Base-by-base conservation (phyloP, 1,140 invertebrate genomes). In the Lasaia peninsularis region DNA sequence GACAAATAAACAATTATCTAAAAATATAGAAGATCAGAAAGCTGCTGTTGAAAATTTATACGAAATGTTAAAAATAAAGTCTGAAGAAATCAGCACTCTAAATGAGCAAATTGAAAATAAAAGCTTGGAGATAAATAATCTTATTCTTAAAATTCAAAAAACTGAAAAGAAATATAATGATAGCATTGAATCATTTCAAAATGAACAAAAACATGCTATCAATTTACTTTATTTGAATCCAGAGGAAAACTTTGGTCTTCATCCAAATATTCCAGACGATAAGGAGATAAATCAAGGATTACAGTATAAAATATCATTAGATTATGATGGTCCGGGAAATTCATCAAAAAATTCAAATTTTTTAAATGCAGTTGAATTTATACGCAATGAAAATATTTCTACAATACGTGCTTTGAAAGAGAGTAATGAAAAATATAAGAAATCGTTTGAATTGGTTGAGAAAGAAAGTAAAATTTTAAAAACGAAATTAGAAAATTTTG, bases 191-290 rank as follows among this genome's bases (percentile, higher is more conserved):
- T 37, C 37, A 20, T 55, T 79, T 49, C 70, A 78, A 61, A 75
- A 52, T 56, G 80, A 85, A 70, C 78, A 78, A 61, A 48, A 65
- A 58, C 52, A 71, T 54, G 68, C 67, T 14, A 33, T 83, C 5
- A 67, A 65, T 57, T 78, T 73, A 5, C 65, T 86, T 18, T 58
- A 74, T 51, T 37, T 72, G 49, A 69, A 69, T 5, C 70, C 63
- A 63, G 63, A 68, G 63, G 81, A 87, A 60, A 87, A 80, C 65
- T 35, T 78, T 60, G 72, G 79, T 40, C 37, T 83, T 58, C 21
- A 83, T 20, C 49, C 69, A 37, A 76, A 60, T 62, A 55, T 76
- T n/a, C 73, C 74, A 57, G 62, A 69, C 56, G 67, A 70, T 54
- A 63, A 64, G 31, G 54, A 71, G 8, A 35, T 60, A 11, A 58